Conservation (phyloP, 64 coral and sea anemone genomes). For the Orbicella faveolata region DNA sequence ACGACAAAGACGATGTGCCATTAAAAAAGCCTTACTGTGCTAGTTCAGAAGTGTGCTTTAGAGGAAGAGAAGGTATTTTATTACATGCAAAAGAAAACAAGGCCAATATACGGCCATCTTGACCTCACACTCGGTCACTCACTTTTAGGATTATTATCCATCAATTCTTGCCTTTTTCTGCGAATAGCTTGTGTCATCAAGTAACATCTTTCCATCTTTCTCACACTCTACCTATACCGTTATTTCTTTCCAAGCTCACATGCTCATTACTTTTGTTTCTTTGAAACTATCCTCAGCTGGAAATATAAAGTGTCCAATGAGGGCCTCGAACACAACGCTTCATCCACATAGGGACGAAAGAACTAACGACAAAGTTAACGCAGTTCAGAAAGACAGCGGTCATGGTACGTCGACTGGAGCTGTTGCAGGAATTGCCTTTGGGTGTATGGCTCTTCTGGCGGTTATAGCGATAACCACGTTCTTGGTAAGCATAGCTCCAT, state of each 20-base stretch:
- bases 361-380: too few species aligned
- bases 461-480: neutral
- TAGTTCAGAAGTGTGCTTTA: neutral
- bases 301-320: neutral
- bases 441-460: neutral
- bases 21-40: constrained; percentile 13
- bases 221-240: too few species aligned
- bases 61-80: constrained; percentile 29
- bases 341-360: too few species aligned
- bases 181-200: too few species aligned
- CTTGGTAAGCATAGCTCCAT: neutral
- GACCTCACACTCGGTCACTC: too few species aligned
- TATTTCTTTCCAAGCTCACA: too few species aligned
- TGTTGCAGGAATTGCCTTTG: neutral
- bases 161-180: too few species aligned
- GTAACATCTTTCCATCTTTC: too few species aligned
- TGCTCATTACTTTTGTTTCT: neutral
- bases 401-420: neutral
- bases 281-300: neutral
- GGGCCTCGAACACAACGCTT: too few species aligned
- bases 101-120: too few species aligned
- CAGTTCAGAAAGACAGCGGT: neutral
- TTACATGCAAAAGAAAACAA: neutral
- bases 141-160: too few species aligned
- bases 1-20: constrained; percentile 9